Percentiles rank a stretch among this genome's conserved stretches.
These are phyloP conservation scores for Lutjanus campechanus DNA, from an alignment of 2,797 vertebrate genomes.

Conservation along the genomic window DNA sequence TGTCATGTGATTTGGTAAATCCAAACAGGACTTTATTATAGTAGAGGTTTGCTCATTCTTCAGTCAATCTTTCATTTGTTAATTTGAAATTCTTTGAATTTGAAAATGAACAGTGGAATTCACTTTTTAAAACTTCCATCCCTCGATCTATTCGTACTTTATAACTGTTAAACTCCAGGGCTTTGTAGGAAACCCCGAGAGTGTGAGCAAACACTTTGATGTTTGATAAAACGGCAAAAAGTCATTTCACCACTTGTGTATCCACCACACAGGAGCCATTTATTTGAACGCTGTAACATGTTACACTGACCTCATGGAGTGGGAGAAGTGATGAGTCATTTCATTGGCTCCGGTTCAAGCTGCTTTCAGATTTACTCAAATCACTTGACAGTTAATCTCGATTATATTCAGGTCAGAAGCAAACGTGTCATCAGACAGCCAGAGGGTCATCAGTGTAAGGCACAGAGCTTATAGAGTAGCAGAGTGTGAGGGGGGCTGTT, in stretches of 20 bases:
- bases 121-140: not conserved
- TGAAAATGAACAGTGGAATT: not conserved
- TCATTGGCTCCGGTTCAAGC: not conserved
- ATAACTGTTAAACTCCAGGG: not conserved
- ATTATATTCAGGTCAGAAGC: not conserved
- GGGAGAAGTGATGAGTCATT: not conserved
- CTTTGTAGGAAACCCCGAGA: not conserved
- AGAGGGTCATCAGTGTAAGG: constrained; percentile 10
- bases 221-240: not conserved
- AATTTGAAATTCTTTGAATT: too few relatives aligned
- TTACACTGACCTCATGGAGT: not conserved
- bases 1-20: constrained; percentile 2
- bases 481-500: not conserved
- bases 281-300: not conserved
- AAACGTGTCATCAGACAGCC: not conserved
- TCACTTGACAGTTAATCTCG: not conserved
- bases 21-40: not conserved
- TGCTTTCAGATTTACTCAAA: not conserved
- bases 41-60: not conserved
- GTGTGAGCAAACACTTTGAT: not conserved
- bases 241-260: not conserved
- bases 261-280: not conserved
- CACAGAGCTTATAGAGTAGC: not conserved
- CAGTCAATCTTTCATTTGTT: not conserved
- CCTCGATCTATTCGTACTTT: not conserved